Evolutionary conservation across 2,113 vertebrate species (phyloP).

Genomic region (Amphiprion percula): DNA sequence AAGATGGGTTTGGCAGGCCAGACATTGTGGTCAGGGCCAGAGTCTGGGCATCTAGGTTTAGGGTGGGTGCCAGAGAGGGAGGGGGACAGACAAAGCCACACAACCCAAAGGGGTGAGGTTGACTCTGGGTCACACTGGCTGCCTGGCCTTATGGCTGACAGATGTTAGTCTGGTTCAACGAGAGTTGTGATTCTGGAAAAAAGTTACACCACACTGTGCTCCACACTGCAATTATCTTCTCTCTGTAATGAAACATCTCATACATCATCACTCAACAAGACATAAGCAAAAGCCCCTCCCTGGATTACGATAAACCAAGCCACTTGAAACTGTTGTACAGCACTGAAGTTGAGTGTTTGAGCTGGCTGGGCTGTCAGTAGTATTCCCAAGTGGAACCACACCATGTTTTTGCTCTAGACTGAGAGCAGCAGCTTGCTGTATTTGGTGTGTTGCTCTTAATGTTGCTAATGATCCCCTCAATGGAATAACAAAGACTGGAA

Average conservation of each 20-base stretch:
- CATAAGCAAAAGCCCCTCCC: conserved; percentile 48
- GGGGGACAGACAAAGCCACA: conserved; percentile 48
- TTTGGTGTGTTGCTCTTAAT: conserved; percentile 52
- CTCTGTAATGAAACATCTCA: conserved; percentile 63
- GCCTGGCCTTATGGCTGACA: conserved; percentile 76
- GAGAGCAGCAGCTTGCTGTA: conserved; percentile 31
- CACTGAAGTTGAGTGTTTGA: conserved; percentile 20
- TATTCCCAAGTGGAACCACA: conserved; percentile 43
- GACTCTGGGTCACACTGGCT: conserved; percentile 73
- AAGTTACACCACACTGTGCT: conserved; percentile 60
- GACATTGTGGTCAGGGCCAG: conserved; percentile 64
- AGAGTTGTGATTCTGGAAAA: conserved; percentile 69
- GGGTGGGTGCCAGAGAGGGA: conserved; percentile 53
- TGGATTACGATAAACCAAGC: conserved; percentile 41
- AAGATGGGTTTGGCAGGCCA: conserved; percentile 46
- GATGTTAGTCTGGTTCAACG: conserved; percentile 75
- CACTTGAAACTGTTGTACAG: conserved; percentile 32
- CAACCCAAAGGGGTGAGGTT: conserved; percentile 67
- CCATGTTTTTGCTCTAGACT: conserved; percentile 11
- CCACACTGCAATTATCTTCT: conserved; percentile 63
- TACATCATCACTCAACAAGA: conserved; percentile 60
- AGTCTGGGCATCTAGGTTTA: conserved; percentile 63
- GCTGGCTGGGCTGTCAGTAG: conserved; percentile 25
- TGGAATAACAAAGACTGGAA: conserved; percentile 31
- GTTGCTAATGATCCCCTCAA: conserved; percentile 47